Conservation (phyloP, 1,140 invertebrate genomes). For the Orussus abietinus region DNA sequence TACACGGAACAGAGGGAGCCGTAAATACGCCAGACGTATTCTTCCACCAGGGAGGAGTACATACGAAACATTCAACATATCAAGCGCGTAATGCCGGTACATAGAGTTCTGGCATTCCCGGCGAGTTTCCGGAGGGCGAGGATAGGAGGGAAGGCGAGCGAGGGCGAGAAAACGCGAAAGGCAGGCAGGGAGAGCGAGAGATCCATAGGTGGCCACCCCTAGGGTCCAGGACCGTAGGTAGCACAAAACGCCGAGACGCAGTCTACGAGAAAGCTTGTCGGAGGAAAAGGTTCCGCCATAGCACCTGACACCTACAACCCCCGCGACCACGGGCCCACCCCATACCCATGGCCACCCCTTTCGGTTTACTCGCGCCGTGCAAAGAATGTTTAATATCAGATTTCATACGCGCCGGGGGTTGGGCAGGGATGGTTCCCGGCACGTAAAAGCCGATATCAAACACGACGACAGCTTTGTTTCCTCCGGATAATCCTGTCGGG, state of each 20-base stretch:
- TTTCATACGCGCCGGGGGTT: slow-evolving; percentile 32
- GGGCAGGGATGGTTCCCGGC: slow-evolving; percentile 7
- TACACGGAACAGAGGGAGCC: too few species aligned
- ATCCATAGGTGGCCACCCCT: too few species aligned
- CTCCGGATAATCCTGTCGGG: slow-evolving; percentile 41
- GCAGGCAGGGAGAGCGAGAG: too few species aligned
- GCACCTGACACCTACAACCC: slow-evolving; percentile 32
- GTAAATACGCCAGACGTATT: too few species aligned
- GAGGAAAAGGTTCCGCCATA: slow-evolving; percentile 27
- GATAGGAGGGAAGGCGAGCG: too few species aligned
- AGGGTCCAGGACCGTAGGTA: too few species aligned
- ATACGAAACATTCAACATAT: too few species aligned
- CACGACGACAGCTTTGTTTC: slow-evolving; percentile 51
- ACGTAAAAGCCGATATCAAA: slow-evolving; percentile 49
- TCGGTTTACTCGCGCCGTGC: slow-evolving; percentile 31
- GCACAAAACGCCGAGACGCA: too few species aligned
- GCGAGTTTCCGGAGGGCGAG: slow-evolving; percentile 18
- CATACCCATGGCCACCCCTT: slow-evolving; percentile 24
- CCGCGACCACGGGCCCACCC: slow-evolving; percentile 6
- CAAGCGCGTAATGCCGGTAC: too few species aligned
- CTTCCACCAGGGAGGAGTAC: too few species aligned
- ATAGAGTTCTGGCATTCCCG: slow-evolving; percentile 19
- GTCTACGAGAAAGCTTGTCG: too few species aligned
- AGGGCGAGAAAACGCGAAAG: slow-evolving; percentile 11
- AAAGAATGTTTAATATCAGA: slow-evolving; percentile 54